Conservation (phyloP, 2,113 vertebrate species). For the Drymodes brunneopygia region DNA sequence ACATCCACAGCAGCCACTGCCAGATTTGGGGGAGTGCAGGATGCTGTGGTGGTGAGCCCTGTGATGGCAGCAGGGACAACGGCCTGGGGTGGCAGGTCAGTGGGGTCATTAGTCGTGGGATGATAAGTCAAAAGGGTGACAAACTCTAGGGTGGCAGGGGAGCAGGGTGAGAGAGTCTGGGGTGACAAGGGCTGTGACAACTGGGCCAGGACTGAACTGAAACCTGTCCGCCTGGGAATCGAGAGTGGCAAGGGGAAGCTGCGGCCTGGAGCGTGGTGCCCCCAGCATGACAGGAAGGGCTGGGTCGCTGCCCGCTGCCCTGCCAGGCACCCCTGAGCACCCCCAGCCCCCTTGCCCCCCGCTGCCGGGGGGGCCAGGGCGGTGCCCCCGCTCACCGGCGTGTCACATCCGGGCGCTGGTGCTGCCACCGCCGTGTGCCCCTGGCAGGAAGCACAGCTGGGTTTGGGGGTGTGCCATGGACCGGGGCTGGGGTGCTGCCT, state of each 20-base stretch:
- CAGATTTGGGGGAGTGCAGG: not conserved
- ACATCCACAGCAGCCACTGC: rapidly evolving
- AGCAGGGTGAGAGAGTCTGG: not conserved
- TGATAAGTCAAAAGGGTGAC: not conserved
- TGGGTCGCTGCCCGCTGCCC: not conserved
- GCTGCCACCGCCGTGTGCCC: not conserved
- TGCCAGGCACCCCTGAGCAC: not conserved
- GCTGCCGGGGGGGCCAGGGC: not conserved
- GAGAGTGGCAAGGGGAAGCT: conserved; percentile 74
- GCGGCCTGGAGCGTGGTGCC: conserved; percentile 64
- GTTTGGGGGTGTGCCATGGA: not conserved
- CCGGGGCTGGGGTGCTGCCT: not conserved
- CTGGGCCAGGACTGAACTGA: not conserved
- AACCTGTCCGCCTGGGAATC: conserved; percentile 58
- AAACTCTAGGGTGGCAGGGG: not conserved
- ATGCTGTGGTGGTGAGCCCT: not conserved
- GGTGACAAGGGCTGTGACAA: not conserved
- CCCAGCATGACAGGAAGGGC: conserved; percentile 73
- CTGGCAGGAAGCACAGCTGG: not conserved
- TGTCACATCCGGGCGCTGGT: conserved; percentile 44
- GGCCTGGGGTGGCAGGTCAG: not conserved
- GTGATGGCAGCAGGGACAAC: not conserved
- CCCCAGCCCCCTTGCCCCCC: not conserved
- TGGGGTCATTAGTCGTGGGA: not conserved
- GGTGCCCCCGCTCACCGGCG: not conserved